These are phyloP conservation scores for Cnemophilus loriae DNA, from an alignment of 2,113 vertebrate genomes.

Conservation along the genomic window DNA sequence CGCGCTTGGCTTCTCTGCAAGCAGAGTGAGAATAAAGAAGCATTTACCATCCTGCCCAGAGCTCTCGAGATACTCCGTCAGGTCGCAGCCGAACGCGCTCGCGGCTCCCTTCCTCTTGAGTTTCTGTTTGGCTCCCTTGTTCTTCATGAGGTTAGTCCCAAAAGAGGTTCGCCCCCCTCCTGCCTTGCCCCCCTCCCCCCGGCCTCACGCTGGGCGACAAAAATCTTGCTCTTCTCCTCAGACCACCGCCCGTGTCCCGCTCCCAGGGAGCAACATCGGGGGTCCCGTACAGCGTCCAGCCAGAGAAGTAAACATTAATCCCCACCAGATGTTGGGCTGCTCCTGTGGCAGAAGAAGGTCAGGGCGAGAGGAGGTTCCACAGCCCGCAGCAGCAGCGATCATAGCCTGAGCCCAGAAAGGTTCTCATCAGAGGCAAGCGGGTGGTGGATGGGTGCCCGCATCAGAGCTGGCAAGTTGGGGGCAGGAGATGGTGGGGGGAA, in stretches of 20 bases:
- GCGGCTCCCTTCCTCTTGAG: slow-evolving; percentile 91
- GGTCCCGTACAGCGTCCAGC: slow-evolving; percentile 12
- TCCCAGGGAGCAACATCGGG: slow-evolving; percentile 58
- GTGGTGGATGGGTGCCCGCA: slow-evolving; percentile 43
- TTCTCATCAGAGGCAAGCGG: slow-evolving; percentile 56
- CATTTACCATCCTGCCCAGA: slow-evolving; percentile 95
- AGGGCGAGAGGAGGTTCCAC: slow-evolving; percentile 21
- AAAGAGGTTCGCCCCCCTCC: slow-evolving; percentile 69
- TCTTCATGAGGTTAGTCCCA: slow-evolving; percentile 94
- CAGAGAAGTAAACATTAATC: slow-evolving; percentile 58
- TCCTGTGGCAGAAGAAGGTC: slow-evolving; percentile 38
- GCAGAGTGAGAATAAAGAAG: slow-evolving; percentile 32
- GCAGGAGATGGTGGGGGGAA: background rate
- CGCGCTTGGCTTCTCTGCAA: background rate
- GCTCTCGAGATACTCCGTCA: slow-evolving; percentile 91
- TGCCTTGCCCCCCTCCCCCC: slow-evolving; percentile 62
- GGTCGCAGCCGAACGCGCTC: slow-evolving; percentile 93
- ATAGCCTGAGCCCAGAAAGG: slow-evolving; percentile 47
- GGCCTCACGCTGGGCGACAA: slow-evolving; percentile 41
- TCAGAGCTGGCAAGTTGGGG: slow-evolving; percentile 29
- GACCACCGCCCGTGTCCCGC: slow-evolving; percentile 46
- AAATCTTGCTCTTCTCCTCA: slow-evolving; percentile 53
- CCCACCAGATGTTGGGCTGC: slow-evolving; percentile 59
- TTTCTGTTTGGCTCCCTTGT: slow-evolving; percentile 96
- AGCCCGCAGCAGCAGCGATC: slow-evolving; percentile 39